Evolutionary conservation across 1,140 invertebrate species (phyloP).

Genomic region (Camponotus floridanus): DNA sequence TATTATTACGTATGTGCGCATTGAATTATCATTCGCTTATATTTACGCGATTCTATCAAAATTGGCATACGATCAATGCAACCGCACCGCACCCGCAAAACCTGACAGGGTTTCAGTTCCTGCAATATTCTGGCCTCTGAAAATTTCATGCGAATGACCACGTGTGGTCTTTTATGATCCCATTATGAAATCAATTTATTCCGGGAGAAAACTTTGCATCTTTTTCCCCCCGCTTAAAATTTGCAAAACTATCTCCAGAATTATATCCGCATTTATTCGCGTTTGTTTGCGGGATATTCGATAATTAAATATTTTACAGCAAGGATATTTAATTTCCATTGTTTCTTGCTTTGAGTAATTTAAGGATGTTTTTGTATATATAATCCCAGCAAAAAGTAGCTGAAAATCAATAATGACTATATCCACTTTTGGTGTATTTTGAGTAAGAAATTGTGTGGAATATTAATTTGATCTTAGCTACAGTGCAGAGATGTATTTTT

Average conservation of each 20-base stretch:
- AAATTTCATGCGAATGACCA: conserved; percentile 27
- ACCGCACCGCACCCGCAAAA: conserved; percentile 23
- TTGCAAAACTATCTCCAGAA: neutral
- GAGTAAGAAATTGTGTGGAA: no score
- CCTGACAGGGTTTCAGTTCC: conserved; percentile 13
- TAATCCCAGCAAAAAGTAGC: no score
- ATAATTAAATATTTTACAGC: neutral
- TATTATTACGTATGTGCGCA: conserved; percentile 49
- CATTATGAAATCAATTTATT: conserved; percentile 34
- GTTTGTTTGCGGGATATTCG: neutral
- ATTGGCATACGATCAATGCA: conserved; percentile 52
- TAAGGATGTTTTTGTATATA: no score
- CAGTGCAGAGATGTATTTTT: no score
- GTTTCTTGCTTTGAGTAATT: neutral
- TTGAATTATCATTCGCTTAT: conserved; percentile 49
- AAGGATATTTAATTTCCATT: neutral
- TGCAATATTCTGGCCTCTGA: neutral
- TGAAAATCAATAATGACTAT: no score
- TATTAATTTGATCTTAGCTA: no score
- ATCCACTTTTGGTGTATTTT: no score
- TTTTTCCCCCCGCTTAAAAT: neutral
- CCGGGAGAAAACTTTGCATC: neutral
- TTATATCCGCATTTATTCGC: neutral
- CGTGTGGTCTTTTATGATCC: neutral
- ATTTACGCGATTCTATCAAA: conserved; percentile 42